These are phyloP conservation scores for Tetramorium simillimum DNA, from an alignment of 1,140 invertebrate species.

Conservation along the genomic window DNA sequence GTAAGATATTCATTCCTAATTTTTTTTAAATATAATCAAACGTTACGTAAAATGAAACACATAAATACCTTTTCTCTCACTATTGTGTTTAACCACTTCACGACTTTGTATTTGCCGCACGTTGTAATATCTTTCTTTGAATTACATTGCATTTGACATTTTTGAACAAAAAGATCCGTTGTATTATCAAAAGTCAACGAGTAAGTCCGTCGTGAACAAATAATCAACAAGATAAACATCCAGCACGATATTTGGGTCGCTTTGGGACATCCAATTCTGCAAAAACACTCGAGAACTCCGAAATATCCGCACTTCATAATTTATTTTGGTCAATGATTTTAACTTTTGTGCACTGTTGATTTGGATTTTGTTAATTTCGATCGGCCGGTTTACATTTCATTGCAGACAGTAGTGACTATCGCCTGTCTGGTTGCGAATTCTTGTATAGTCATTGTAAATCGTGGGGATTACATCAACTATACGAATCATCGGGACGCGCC, in stretches of 20 bases:
- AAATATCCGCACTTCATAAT: constrained; percentile 31
- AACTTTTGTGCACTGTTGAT: constrained; percentile 15
- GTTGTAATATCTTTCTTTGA: constrained; percentile 68
- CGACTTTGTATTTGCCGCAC: constrained; percentile 78
- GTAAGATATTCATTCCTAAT: not conserved
- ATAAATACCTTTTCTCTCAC: constrained; percentile 76
- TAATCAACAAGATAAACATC: constrained; percentile 39
- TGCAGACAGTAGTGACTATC: not conserved
- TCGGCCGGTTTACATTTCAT: constrained; percentile 12
- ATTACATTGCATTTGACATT: constrained; percentile 79
- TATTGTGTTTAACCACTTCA: constrained; percentile 76
- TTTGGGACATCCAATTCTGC: not conserved
- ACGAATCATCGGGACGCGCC: not conserved
- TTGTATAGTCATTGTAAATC: not conserved
- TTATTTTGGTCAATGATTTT: not conserved
- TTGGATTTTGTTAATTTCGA: not conserved
- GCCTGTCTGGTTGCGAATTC: not conserved
- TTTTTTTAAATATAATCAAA: not conserved
- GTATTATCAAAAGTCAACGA: constrained; percentile 56
- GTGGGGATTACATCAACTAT: not conserved
- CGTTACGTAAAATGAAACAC: not conserved
- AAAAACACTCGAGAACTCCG: not conserved
- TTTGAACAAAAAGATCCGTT: constrained; percentile 78
- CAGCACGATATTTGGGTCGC: not conserved
- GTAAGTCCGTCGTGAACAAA: not conserved